phyloP scores from a whole-genome alignment of 2,888 invertebrate genomes.

The Sinohyriopsis cumingii region DNA sequence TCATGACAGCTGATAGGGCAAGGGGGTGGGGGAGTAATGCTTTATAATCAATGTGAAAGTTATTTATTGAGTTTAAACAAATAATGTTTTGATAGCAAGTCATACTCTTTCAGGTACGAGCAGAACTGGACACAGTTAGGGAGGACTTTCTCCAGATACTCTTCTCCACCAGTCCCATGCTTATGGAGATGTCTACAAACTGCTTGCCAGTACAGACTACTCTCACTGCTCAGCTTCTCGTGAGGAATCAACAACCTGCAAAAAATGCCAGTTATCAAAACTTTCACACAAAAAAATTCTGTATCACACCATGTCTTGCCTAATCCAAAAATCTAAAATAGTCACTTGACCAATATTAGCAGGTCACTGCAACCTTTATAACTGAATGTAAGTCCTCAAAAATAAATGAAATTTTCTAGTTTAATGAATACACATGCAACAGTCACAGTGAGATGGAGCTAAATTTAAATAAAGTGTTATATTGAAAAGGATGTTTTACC shows the following conservation, averaged over 20 bases:
- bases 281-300: neutral
- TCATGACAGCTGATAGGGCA: too few species aligned
- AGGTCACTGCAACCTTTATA: too few species aligned
- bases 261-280: constrained; percentile 2
- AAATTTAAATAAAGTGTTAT: too few species aligned
- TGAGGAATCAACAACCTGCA: constrained; percentile 60
- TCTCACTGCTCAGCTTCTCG: constrained; percentile 67
- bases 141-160: constrained; percentile 75
- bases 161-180: constrained; percentile 72
- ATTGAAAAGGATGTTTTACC: too few species aligned
- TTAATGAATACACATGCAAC: too few species aligned
- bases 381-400: too few species aligned
- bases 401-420: too few species aligned
- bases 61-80: neutral
- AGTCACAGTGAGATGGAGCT: too few species aligned
- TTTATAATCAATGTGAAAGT: neutral
- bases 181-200: constrained; percentile 75
- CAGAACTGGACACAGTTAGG: constrained; percentile 85
- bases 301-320: too few species aligned
- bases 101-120: constrained; percentile 81
- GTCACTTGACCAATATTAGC: too few species aligned
- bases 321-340: too few species aligned
- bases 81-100: neutral
- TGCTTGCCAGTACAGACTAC: constrained; percentile 79
- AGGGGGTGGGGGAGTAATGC: neutral